Evolutionary conservation across 92 coral and sea anemone species (phyloP), one percentile per base, ranked within the genome.

Genomic region (Porites lobata): DNA sequence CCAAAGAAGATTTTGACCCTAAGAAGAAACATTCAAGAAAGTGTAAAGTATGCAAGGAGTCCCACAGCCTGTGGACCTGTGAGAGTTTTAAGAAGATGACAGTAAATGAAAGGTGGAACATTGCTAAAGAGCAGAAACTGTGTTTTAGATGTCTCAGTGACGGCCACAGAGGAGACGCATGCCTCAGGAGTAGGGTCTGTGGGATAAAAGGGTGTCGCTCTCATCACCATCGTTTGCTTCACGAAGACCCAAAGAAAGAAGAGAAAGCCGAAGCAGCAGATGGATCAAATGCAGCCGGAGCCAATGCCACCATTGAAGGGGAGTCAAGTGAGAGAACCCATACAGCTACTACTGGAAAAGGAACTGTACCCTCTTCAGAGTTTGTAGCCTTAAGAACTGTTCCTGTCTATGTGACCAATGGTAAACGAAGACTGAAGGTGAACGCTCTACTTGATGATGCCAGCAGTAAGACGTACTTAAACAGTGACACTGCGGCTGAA

Each of bases 151-250:
- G 93, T 74, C 78, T 92, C 0, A 75, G 75, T 1, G 76, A 56
- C 56, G 87, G 93, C 2, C 96, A 93, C 20, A n/a, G 67, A 14
- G 85, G 91, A 8, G 91, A 83, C 61, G 13, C 77, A 9, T 91
- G 94, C 65, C 69, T 52, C 18, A 38, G 91, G 82, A 76, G 90
- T 24, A 85, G 86, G 50, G 72, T 69, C 8, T 93, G 96, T 75
- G 92, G 92, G 15, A 18, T 84, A 18, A 71, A 93, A 77, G 90
- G 87, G 38, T 93, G 94, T 54, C 72, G 82, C 43, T 58, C 84
- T 3, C 24, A 24, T 7, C 94, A 93, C 50, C 94, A 86, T 62
- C 82, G 84, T 51, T 32, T 92, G 88, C 84, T 92, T 77, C 95
- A 85, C 75, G 89, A 65, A 11, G 80, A 79, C 50, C 72, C 58